Base-by-base conservation (phyloP, 2,113 vertebrate species). In the Nematolebias whitei region DNA sequence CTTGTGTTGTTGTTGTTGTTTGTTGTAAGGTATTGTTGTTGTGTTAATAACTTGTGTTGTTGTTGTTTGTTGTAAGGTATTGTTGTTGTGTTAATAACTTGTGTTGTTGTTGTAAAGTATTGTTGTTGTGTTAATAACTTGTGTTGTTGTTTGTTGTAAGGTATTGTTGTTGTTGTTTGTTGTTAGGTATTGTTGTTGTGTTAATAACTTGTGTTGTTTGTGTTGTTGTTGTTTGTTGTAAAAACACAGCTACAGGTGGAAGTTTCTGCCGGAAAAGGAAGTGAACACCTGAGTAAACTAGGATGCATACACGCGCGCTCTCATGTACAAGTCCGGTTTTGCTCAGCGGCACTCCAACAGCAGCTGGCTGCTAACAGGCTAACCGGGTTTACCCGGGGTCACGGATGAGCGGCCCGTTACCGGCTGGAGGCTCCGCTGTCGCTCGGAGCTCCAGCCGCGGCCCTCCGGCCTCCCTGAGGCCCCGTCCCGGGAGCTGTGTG, bases 341-440 rank as follows among this genome's bases (percentile, higher is more conserved):
- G 80, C 78, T 76, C 75, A 65, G 65, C 65, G 48, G 72, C 65
- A 75, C 74, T 26, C 9, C 18, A 59, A 45, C 41, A 74, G 54
- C 47, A 71, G 72, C 44, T 18, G 5, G 11, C 11, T 32, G 56
- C 56, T 65, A 53, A 48, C 9, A 53, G 12, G 18, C n/a, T 63
- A 45, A 26, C 22, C 1, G 71, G 44, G 56, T 70, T 65, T 63
- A 57, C 47, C 62, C 39, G 57, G 43, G 78, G 65, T 64, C 61
- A 15, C 8, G 13, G 14, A 3, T 22, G 22, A 13, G 60, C 32
- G 54, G 38, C 60, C 51, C 19, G 66, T 65, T 83, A 83, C 71
- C 83, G 53, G 19, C 13, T 40, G 57, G 76, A 74, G 41, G 40
- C 60, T 3, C n/a, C 49, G 14, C 61, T 23, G 24, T 44, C 22